Evolutionary conservation across 2,113 vertebrate genomes (phyloP).

Genomic region (Vicugna pacos): DNA sequence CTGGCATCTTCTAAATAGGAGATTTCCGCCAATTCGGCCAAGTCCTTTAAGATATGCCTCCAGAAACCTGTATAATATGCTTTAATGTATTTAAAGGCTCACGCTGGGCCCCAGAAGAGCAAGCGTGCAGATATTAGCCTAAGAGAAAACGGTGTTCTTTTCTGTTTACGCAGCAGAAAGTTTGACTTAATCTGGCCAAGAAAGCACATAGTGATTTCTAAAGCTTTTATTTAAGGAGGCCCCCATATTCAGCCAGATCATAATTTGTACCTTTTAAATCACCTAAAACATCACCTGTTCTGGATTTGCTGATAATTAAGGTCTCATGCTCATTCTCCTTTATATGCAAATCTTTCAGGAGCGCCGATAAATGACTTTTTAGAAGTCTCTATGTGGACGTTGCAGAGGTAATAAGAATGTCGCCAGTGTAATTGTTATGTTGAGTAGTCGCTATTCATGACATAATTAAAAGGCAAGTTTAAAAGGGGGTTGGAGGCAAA

Average conservation of each 20-base stretch:
- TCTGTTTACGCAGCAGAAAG: neutral
- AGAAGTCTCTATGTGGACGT: neutral
- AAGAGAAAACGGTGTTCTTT: neutral
- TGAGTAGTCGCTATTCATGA: neutral
- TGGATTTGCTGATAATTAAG: neutral
- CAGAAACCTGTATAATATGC: neutral
- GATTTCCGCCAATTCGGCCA: neutral
- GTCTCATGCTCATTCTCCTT: neutral
- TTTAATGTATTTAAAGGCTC: neutral
- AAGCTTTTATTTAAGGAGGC: neutral
- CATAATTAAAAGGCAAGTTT: neutral
- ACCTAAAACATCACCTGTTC: neutral
- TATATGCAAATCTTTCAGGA: neutral
- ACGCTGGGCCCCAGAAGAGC: neutral
- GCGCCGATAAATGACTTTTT: neutral
- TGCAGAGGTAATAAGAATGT: slow-evolving; percentile 19
- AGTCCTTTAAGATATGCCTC: neutral
- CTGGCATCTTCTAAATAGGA: neutral
- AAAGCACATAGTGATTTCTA: neutral
- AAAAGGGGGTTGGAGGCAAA: neutral
- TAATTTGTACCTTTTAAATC: slow-evolving; percentile 15
- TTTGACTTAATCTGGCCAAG: neutral
- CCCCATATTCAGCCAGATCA: neutral
- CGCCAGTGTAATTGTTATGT: neutral
- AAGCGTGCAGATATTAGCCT: neutral